Evolutionary conservation across 1,140 invertebrate genomes (phyloP), one percentile per base, ranked within the genome.

Genomic region (Helicoverpa zea): DNA sequence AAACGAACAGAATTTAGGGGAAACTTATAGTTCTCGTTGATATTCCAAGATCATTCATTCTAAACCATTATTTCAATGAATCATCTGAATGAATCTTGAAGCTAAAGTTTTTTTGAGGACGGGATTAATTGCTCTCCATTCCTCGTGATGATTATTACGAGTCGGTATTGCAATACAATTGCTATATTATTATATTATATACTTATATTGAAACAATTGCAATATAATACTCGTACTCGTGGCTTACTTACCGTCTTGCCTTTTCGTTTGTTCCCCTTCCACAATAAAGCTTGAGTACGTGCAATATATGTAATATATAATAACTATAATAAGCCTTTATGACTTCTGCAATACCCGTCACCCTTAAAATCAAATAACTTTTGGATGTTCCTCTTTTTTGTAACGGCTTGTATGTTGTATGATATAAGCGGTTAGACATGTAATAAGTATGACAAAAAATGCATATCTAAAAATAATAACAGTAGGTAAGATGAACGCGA

Each of bases 241-340:
- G n/a, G n/a, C 18, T 16, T 23, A 30, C 47, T 68, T 49, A 16
- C 35, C 47, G 13, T 68, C 47, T 68, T 23, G 64, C 12, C 47
- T 10, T 10, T 23, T 9, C 5, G 58, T 29, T 29, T 29, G 23
- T 68, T 68, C 30, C 59, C 5, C 9, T 64, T 52, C 18, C 49
- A 13, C 66, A 70, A 70, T 70, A 70, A 70, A 70, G 66, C 66
- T 23, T 13, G 2, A 29, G 18, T 52, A 70, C 66, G 52, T 23
- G 23, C 23, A 23, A 23, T 23, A 23, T 23, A 23, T 23, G 23
- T 23, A 2, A 2, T 23, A 23, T 23, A 23, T 23, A 23, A 23
- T 23, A 23, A 23, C 23, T 23, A 54, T 29, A 52, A 51, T 49
- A 70, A 70, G 18, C 47, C 12, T 70, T 70, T 70, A 70, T 52